A percentile compares a stretch with the other conserved stretches of the same genome.
These are phyloP conservation scores for Hypomesus transpacificus DNA, from an alignment of 2,113 vertebrate species.

Conservation along the genomic window DNA sequence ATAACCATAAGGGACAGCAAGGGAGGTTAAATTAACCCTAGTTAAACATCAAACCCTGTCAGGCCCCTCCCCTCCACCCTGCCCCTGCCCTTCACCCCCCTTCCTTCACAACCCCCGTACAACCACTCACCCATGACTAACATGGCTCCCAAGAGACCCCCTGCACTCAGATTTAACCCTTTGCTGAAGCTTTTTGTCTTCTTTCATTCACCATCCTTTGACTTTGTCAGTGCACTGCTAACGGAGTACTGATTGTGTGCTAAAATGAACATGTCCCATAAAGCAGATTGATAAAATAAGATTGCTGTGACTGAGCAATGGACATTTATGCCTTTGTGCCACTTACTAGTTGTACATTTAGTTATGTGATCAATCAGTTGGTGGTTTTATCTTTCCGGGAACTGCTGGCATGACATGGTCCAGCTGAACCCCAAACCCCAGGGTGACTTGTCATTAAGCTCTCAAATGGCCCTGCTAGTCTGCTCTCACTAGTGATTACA, in stretches of 20 bases:
- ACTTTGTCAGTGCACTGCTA: background rate
- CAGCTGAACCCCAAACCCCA: background rate
- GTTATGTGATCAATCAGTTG: background rate
- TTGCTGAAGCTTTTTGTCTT: background rate
- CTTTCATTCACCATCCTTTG: background rate
- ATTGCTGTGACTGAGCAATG: no score
- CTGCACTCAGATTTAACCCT: background rate
- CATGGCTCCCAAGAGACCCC: background rate
- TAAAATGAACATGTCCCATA: background rate
- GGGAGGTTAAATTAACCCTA: constrained; percentile 29
- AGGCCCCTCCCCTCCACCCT: background rate
- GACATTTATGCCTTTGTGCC: no score
- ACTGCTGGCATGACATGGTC: background rate
- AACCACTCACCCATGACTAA: constrained; percentile 2
- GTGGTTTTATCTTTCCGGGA: background rate
- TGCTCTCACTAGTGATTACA: constrained; percentile 16
- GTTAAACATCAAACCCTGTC: constrained; percentile 41
- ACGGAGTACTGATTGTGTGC: background rate
- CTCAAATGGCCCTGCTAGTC: background rate
- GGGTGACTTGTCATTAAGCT: background rate
- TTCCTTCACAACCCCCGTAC: background rate
- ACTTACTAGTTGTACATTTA: no score
- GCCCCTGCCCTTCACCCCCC: background rate
- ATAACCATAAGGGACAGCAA: background rate
- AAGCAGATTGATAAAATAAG: background rate